Evolutionary conservation across 2,113 vertebrate genomes (phyloP).

Genomic region (Geococcyx californianus): DNA sequence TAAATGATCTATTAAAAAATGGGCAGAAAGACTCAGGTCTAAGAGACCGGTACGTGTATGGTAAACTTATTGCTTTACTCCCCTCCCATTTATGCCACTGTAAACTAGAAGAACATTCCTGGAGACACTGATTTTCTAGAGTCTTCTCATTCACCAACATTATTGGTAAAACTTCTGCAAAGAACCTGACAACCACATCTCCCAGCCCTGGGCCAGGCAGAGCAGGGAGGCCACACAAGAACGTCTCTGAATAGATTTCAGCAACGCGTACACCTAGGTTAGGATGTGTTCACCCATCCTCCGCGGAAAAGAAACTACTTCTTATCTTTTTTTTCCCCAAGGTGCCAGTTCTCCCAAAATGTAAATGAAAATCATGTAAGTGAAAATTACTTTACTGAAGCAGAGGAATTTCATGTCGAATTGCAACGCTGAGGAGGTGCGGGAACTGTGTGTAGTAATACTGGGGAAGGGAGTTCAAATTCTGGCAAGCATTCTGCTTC

Average conservation of each 20-base stretch:
- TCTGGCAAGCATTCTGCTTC: neutral
- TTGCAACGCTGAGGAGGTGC: neutral
- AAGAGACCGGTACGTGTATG: neutral
- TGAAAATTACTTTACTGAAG: neutral
- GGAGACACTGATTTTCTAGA: neutral
- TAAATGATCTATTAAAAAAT: neutral
- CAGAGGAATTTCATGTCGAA: neutral
- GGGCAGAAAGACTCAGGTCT: neutral
- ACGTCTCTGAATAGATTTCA: neutral
- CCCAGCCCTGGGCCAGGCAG: neutral
- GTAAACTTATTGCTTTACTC: neutral
- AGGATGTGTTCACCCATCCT: neutral
- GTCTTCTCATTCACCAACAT: neutral
- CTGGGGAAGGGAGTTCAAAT: rapidly evolving
- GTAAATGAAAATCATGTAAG: neutral
- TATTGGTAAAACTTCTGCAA: neutral
- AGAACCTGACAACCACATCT: neutral
- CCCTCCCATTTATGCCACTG: neutral
- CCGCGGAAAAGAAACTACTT: neutral
- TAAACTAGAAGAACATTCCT: neutral
- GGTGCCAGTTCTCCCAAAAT: neutral
- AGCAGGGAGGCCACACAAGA: neutral
- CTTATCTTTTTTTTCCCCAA: neutral
- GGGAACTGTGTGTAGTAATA: neutral
- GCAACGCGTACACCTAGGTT: neutral